Base-by-base conservation (phyloP, 2,888 invertebrate species). In the Ormyrus rosae region DNA sequence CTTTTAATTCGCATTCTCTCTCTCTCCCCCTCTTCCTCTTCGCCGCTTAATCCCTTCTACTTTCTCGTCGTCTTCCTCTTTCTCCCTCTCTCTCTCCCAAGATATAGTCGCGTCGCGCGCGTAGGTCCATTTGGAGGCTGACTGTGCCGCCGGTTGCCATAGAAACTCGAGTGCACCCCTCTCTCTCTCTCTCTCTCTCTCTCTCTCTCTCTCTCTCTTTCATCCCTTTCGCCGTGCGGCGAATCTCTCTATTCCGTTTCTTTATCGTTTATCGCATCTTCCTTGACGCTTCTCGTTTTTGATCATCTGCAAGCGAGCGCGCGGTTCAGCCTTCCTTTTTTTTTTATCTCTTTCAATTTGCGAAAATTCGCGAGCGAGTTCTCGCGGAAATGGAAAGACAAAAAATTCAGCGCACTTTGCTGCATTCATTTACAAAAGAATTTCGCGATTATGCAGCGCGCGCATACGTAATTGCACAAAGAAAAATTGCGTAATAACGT, bases 91-190 rank as follows among this genome's bases (percentile, higher is more conserved):
- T 70, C 13, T 45, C 53, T 71, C 34, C 56, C 45, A 55, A 69
- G 56, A 13, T 64, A 53, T 63, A 80, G 76, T 68, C 8, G 67
- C 46, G 63, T 48, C 58, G 69, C 61, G 53, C 71, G 67, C 64
- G 72, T 60, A 82, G 82, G 84, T 85, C 83, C 84, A 85, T 84
- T 84, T 83, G 83, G 82, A 80, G 70, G 78, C 80, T 74, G 80
- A 84, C 77, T 82, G 83, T 83, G 81, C 82, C 83, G 82, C 81
- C 83, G 83, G 85, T 85, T 82, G 81, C 84, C 84, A 84, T 85
- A 82, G 85, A 80, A 84, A 84, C 85, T 83, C 70, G 13, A 71
- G 61, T 69, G 67, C 56, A 64, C 45, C 48, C 13, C 53, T 19
- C 61, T 9, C 48, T 4, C 5, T n/a, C 53, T 19, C 61, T 9